Percentiles rank a stretch among this genome's conserved stretches.
These are phyloP conservation scores for Amphipyra berbera DNA, from an alignment of 2,888 invertebrate genomes.

Conservation along the genomic window DNA sequence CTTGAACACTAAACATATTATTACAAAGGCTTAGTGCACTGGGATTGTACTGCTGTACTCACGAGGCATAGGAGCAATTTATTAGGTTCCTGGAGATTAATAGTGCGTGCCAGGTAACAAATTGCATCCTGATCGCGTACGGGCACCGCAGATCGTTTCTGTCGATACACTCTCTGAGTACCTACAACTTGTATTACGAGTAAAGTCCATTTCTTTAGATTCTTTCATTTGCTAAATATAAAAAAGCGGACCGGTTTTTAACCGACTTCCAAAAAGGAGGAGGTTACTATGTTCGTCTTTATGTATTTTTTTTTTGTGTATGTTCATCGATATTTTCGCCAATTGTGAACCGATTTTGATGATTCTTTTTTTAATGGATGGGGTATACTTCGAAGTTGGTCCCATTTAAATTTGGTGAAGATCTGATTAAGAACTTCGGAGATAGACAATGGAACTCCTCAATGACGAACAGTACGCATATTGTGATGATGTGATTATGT, in stretches of 20 bases:
- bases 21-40: constrained; percentile 27
- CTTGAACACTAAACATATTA: constrained; percentile 15
- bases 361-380: too few relatives aligned
- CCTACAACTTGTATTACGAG: background rate
- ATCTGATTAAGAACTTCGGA: too few relatives aligned
- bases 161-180: constrained; percentile 27
- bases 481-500: too few relatives aligned
- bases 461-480: too few relatives aligned
- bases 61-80: constrained; percentile 43
- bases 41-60: constrained; percentile 32
- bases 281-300: too few relatives aligned
- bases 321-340: too few relatives aligned
- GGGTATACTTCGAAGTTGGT: too few relatives aligned
- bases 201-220: background rate
- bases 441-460: too few relatives aligned
- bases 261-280: too few relatives aligned
- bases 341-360: too few relatives aligned
- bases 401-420: too few relatives aligned
- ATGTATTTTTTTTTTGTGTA: too few relatives aligned
- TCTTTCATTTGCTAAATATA: background rate
- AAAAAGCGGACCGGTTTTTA: background rate
- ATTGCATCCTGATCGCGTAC: constrained; percentile 44
- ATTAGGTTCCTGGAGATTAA: constrained; percentile 54
- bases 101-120: constrained; percentile 50
- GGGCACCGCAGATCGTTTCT: constrained; percentile 39